Evolutionary conservation across 2,888 invertebrate species (phyloP).

Genomic region (Tuberolachnus salignus): DNA sequence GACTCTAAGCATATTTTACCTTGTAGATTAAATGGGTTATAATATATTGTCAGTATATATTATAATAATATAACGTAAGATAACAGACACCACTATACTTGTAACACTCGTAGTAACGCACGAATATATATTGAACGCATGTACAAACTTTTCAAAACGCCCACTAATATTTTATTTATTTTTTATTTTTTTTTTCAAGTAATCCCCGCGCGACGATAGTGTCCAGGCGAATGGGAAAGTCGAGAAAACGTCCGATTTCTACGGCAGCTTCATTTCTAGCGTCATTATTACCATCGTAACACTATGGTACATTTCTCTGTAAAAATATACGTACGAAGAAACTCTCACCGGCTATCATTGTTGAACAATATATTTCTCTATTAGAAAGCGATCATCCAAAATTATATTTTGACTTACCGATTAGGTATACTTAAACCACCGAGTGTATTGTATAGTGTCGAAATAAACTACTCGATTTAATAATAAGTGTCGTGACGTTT

Average conservation of each 20-base stretch:
- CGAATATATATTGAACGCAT: background rate
- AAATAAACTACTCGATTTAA: background rate
- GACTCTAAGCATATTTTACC: background rate
- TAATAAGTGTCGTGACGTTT: background rate
- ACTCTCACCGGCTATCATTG: slow-evolving; percentile 55
- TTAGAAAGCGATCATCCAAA: slow-evolving; percentile 47
- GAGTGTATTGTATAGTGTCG: background rate
- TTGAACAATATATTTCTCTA: slow-evolving; percentile 50
- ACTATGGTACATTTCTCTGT: slow-evolving; percentile 55
- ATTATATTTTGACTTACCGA: slow-evolving; percentile 30
- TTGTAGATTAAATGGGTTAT: slow-evolving; percentile 21
- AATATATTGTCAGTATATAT: background rate
- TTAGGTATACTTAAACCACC: slow-evolving; percentile 8
- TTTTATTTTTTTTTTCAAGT: no score
- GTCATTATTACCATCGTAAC: slow-evolving; percentile 51
- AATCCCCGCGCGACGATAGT: no score
- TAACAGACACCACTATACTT: background rate
- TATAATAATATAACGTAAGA: no score
- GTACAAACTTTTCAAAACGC: slow-evolving; percentile 32
- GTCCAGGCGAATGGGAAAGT: slow-evolving; percentile 54
- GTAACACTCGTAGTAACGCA: no score
- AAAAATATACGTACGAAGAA: slow-evolving; percentile 52
- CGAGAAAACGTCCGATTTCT: slow-evolving; percentile 56
- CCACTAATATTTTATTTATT: slow-evolving; percentile 36
- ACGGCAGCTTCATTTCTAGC: slow-evolving; percentile 55